Conservation (phyloP, 37 sponge, comb jelly and placozoan genomes). For the Ianthella basta region DNA sequence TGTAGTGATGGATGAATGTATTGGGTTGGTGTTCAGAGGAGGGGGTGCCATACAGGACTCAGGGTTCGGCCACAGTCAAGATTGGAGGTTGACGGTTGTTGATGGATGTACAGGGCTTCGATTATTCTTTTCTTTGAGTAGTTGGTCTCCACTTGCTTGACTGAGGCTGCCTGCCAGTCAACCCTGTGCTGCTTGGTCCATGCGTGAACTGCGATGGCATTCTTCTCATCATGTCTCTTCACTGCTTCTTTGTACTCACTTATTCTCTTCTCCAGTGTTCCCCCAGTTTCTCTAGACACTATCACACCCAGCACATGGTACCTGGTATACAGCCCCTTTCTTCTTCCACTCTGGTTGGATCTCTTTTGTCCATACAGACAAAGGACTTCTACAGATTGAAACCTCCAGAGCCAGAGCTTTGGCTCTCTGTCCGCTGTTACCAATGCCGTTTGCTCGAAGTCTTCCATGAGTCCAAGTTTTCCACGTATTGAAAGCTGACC, state of each 20-base stretch:
- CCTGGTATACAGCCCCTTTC: background rate
- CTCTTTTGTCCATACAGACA: background rate
- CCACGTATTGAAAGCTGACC: too few species aligned
- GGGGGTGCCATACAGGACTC: conserved; percentile 28
- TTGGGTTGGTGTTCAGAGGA: conserved; percentile 28
- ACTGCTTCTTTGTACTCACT: too few species aligned
- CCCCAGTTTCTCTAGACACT: background rate
- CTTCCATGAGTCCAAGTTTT: too few species aligned
- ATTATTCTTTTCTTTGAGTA: conserved; percentile 16
- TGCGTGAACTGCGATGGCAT: conserved; percentile 17
- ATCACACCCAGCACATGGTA: background rate
- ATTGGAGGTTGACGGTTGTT: conserved; percentile 5
- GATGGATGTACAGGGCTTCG: conserved; percentile 27
- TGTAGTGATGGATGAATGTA: too few species aligned
- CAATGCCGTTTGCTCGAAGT: too few species aligned
- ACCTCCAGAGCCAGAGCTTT: too few species aligned
- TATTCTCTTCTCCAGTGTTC: too few species aligned
- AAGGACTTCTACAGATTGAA: too few species aligned
- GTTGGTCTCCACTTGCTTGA: conserved; percentile 14
- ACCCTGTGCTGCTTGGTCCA: conserved; percentile 12
- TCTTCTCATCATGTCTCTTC: too few species aligned
- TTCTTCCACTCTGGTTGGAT: background rate
- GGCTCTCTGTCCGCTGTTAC: too few species aligned
- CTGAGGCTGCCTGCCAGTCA: conserved; percentile 21
- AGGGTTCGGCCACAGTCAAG: conserved; percentile 13